A percentile compares a stretch with the other conserved stretches of the same genome.
Conservation (phyloP, 2,113 vertebrate genomes). For the Eublepharis macularius region DNA sequence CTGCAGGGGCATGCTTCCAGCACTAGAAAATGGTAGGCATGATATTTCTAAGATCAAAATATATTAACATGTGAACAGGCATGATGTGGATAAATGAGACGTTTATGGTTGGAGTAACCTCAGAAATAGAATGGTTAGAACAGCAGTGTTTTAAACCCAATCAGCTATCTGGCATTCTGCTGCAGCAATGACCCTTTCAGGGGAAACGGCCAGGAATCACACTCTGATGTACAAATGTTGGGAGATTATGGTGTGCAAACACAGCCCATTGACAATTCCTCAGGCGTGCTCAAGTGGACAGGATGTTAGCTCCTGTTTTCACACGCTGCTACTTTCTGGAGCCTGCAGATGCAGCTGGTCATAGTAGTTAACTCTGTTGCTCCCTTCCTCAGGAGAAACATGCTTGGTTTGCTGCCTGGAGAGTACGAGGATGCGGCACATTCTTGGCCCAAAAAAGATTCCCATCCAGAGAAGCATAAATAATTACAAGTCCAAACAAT, state of each 20-base stretch:
- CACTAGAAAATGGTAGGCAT: neutral
- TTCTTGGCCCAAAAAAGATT: neutral
- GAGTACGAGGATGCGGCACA: neutral
- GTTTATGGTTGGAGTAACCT: neutral
- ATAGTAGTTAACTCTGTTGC: neutral
- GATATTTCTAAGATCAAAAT: neutral
- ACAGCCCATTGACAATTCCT: neutral
- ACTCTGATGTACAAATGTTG: slow-evolving; percentile 10
- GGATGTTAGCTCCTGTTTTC: neutral
- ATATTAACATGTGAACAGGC: neutral
- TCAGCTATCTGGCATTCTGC: neutral
- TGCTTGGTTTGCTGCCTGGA: neutral
- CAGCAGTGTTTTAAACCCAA: neutral
- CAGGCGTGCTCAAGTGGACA: neutral
- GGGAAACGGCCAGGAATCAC: neutral
- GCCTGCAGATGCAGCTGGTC: neutral
- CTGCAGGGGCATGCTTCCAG: neutral
- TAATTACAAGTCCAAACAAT: slow-evolving; percentile 2
- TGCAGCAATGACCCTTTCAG: neutral
- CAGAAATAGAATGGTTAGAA: neutral
- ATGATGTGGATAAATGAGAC: neutral
- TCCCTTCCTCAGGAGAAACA: neutral
- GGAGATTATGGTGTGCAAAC: neutral
- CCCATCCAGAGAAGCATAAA: slow-evolving; percentile 17
- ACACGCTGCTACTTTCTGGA: slow-evolving; percentile 7